phyloP scores from a whole-genome alignment of 1,140 invertebrate species.

The Cherax destructor region DNA sequence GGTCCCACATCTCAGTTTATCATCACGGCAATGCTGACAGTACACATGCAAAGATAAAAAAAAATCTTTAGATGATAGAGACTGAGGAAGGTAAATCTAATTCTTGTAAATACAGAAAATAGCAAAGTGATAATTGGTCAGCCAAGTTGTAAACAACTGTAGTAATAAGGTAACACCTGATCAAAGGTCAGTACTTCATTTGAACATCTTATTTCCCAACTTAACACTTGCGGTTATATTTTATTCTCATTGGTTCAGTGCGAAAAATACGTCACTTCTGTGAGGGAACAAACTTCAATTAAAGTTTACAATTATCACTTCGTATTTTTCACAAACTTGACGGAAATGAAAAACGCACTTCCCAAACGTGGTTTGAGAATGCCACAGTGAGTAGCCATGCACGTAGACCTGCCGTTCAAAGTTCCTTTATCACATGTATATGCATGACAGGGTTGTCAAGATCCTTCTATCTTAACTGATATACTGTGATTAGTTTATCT shows the following conservation, averaged over 20 bases:
- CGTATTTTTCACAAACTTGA: neutral
- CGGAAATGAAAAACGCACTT: neutral
- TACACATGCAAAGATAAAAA: neutral
- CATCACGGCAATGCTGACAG: constrained; percentile 2
- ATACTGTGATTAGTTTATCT: no score
- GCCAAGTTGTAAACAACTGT: neutral
- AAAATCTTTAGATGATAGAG: neutral
- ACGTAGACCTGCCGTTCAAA: neutral
- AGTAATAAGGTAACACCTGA: no score
- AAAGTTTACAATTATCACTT: neutral
- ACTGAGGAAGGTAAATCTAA: neutral
- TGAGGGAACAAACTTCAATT: neutral
- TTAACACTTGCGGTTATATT: neutral
- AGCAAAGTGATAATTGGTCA: neutral
- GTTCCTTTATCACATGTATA: neutral
- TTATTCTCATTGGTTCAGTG: neutral
- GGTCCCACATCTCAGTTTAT: constrained; percentile 15
- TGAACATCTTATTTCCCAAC: neutral
- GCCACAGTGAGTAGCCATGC: neutral
- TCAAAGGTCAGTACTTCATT: neutral
- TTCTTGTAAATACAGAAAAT: neutral
- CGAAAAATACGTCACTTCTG: neutral
- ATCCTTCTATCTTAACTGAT: no score
- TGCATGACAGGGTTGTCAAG: neutral
- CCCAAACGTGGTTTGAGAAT: constrained; percentile 1